Base-by-base conservation (phyloP, 2,797 vertebrate species). In the Takifugu rubripes region DNA sequence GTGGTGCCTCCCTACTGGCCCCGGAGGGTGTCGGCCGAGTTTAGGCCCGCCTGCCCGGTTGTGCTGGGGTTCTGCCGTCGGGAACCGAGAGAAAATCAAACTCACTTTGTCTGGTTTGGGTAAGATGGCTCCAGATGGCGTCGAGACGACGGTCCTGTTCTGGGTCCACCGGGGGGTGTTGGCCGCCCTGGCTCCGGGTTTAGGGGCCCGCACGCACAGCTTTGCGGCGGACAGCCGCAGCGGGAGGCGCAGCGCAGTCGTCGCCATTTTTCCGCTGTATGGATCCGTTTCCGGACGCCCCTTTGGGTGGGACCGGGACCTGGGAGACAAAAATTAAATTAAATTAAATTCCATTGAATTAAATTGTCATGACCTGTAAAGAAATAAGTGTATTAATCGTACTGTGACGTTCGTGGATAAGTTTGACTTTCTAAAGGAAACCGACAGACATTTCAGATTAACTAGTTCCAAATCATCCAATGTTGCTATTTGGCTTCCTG, bases 31-130 rank as follows among this genome's bases (percentile, higher is more conserved):
- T 83, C 83, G 72, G 21, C 54, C 3, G 1, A 50, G 0, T 0
- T 12, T 31, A 24, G 45, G n/a, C 63, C 64, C 80, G 25, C 68
- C 56, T 25, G 16, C 43, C 36, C 7, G 36, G 36, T 3, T 15
- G n/a, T 21, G 21, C 21, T 21, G 21, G 21, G 21, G 21, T 26
- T 42, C 49, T 65, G 45, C 36, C 7, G 1, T 74, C 25, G 16
- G n/a, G 29, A 29, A 21, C 1, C 3, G 1, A 6, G 16, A 3
- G 5, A 50, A 4, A 9, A 25, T 72, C 73, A 31, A 56, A 87
- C 95, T 90, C 81, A 97, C 96, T 92, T 96, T 97, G 46, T 89
- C 88, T 0, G 96, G 96, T 70, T 94, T 97, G 0, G 96, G 94
- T 42, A 94, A 84, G 55, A 98, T 91, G 67, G 90, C 92, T 0